These are phyloP conservation scores for Morpho helenor DNA, from an alignment of 2,888 invertebrate species.

Conservation along the genomic window DNA sequence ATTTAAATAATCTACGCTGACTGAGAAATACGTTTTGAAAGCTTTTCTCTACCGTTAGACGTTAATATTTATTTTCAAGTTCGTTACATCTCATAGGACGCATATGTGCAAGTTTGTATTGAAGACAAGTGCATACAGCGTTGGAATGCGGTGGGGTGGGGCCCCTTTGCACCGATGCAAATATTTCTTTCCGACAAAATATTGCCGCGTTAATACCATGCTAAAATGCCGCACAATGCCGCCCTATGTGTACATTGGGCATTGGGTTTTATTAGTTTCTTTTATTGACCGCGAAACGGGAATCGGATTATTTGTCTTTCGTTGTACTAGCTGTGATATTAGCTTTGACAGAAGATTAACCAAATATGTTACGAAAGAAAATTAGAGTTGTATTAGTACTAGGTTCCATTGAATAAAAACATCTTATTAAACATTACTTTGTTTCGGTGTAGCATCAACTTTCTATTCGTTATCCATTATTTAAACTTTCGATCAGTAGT, in stretches of 20 bases:
- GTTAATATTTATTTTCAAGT: slow-evolving; percentile 10
- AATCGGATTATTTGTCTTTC: slow-evolving; percentile 35
- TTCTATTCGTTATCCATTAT: no score
- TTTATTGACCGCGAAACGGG: slow-evolving; percentile 58
- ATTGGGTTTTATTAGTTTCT: slow-evolving; percentile 63
- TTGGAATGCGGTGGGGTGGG: slow-evolving; percentile 53
- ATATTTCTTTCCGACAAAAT: slow-evolving; percentile 72
- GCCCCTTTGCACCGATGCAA: slow-evolving; percentile 58
- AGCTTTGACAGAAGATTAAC: no score
- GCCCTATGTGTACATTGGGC: slow-evolving; percentile 56
- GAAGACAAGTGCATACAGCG: slow-evolving; percentile 40
- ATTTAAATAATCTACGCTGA: no score
- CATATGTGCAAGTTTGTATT: slow-evolving; percentile 10
- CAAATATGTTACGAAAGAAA: no score
- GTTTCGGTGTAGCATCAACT: no score
- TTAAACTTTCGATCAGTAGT: no score
- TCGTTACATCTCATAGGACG: slow-evolving; percentile 4
- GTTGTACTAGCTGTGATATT: slow-evolving; percentile 4
- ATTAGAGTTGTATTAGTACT: no score
- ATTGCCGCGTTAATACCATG: slow-evolving; percentile 70
- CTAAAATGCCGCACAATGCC: slow-evolving; percentile 53
- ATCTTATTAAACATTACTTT: no score
- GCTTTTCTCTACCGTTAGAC: neutral
- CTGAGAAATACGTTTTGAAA: no score
- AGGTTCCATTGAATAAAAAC: no score